Conservation (phyloP, 2,888 invertebrate species). For the Sphaerophoria rueppellii region DNA sequence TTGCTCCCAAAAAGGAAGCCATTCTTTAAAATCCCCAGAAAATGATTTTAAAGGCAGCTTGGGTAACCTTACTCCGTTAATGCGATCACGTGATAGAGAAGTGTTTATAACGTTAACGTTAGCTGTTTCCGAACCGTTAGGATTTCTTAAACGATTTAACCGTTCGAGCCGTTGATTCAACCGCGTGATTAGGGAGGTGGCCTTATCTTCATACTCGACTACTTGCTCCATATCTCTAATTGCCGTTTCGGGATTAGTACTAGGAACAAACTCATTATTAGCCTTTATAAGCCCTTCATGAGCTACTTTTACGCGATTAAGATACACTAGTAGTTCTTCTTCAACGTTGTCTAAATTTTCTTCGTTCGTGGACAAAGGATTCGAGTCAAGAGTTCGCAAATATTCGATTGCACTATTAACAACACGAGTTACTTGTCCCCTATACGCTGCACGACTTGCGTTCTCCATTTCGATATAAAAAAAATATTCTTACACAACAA, state of each 20-base stretch:
- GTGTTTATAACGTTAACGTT: not conserved
- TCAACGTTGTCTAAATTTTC: slow-evolving; percentile 3
- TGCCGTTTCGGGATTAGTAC: not conserved
- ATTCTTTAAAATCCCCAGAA: slow-evolving; percentile 28
- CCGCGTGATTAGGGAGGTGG: slow-evolving; percentile 23
- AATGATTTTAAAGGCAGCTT: slow-evolving; percentile 26
- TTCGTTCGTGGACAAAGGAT: slow-evolving; percentile 1
- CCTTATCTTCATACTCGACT: slow-evolving; percentile 32
- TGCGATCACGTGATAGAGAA: slow-evolving; percentile 8
- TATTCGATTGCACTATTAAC: slow-evolving; percentile 15
- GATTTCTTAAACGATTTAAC: slow-evolving; percentile 31
- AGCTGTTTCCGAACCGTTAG: slow-evolving; percentile 1
- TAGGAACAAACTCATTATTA: slow-evolving; percentile 8
- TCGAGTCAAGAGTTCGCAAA: slow-evolving; percentile 1
- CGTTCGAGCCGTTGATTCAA: slow-evolving; percentile 31
- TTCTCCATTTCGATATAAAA: slow-evolving; percentile 3
- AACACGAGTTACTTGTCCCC: slow-evolving; percentile 25
- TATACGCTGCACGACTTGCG: slow-evolving; percentile 18
- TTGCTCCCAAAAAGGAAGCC: slow-evolving; percentile 42
- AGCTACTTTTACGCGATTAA: not conserved
- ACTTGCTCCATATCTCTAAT: not conserved
- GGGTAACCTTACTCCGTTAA: slow-evolving; percentile 16
- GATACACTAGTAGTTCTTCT: slow-evolving; percentile 12
- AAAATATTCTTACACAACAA: no score
- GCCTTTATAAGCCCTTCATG: slow-evolving; percentile 17